Evolutionary conservation across 2,113 vertebrate genomes (phyloP).

Genomic region (chimpanzee (Pan troglodytes)): NHGRI_mPanTro3-v2.1_pri NC_072403.2:88671501-88672000

Average conservation of each 20-base stretch:
- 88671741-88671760: neutral
- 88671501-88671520: neutral
- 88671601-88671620: neutral
- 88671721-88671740: neutral
- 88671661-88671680: neutral
- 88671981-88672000: neutral
- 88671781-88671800: neutral
- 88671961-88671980: neutral
- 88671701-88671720: neutral
- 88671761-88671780: neutral
- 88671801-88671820: neutral
- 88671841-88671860: neutral
- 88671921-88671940: neutral
- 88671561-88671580: neutral
- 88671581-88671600: neutral
- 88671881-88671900: neutral
- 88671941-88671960: neutral
- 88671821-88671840: neutral
- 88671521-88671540: neutral
- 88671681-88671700: neutral
- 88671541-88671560: conserved; percentile 4
- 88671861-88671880: neutral
- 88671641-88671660: neutral
- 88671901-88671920: neutral
- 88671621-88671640: neutral